Base-by-base conservation (phyloP, 2,797 vertebrate genomes). In the Alauda arvensis region DNA sequence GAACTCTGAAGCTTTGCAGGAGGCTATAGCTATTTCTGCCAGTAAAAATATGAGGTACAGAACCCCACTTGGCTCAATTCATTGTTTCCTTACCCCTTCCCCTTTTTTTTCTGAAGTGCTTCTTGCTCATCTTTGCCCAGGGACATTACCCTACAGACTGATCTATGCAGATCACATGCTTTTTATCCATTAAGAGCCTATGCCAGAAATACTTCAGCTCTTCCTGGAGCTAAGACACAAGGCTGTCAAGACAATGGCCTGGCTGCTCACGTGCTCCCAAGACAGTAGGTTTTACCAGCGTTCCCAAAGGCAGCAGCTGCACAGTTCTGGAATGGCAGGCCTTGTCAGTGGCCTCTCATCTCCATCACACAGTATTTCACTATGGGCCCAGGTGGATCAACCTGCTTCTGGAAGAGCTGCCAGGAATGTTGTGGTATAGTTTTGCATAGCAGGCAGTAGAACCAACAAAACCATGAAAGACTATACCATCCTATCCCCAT, bases 111-210 rank as follows among this genome's bases (percentile, higher is more conserved):
- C 71, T 61, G 14, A 92, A 86, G 55, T n/a, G 33, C 39, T 88
- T 28, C 78, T 92, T 90, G 74, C 86, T 88, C 82, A 67, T 92
- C 86, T 88, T 90, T 88, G 84, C 70, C 70, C 60, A 25, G 46
- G 60, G 90, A 92, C 67, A n/a, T 63, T 67, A 49, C 26, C 28
- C 63, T 77, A 74, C 48, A 85, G 79, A 65, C 60, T 29, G 60
- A 90, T 53, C 13, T 8, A 49, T 63, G 56, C 88, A 76, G 49
- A 87, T 85, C 70, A 83, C 90, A 92, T 94, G 63, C 45, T 86
- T 94, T 94, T 93, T 92, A 93, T 91, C 86, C 91, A 93, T 94
- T 91, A 92, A 80, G 51, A 76, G 39, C 25, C 67, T 29, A 25
- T 67, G 84, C 86, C 92, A 94, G 79, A 88, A 92, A 93, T 81